These are phyloP conservation scores for Daphoenositta chrysoptera DNA, from an alignment of 2,113 vertebrate genomes.

Conservation along the genomic window DNA sequence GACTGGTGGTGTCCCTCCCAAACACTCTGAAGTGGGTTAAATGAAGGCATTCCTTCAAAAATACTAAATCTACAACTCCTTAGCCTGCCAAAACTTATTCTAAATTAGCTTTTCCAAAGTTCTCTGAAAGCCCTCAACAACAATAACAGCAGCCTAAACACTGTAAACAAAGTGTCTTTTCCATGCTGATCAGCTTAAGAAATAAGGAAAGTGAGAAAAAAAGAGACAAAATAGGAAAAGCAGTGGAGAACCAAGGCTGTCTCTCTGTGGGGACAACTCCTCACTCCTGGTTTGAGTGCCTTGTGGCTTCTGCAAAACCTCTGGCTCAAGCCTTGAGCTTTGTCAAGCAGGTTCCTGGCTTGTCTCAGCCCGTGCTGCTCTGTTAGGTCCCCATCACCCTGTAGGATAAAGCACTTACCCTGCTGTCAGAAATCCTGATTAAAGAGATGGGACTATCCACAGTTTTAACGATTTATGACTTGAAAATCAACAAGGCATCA, in stretches of 20 bases:
- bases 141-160: background rate
- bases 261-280: background rate
- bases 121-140: background rate
- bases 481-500: too few species aligned
- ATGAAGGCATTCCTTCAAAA: background rate
- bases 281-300: rapidly evolving
- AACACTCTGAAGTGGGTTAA: background rate
- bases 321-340: background rate
- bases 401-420: background rate
- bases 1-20: background rate
- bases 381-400: background rate
- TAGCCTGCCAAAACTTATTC: background rate
- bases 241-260: background rate
- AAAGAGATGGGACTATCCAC: too few species aligned
- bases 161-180: background rate
- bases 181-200: background rate
- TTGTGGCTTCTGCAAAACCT: background rate
- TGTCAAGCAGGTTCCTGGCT: background rate
- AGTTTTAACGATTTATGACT: too few species aligned
- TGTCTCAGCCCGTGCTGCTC: background rate
- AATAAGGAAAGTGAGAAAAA: too few species aligned
- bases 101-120: background rate
- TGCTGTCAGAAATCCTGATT: too few species aligned
- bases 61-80: background rate
- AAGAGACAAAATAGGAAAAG: background rate